phyloP scores from a whole-genome alignment of 2,888 invertebrate genomes.

The Linyphia triangularis region DNA sequence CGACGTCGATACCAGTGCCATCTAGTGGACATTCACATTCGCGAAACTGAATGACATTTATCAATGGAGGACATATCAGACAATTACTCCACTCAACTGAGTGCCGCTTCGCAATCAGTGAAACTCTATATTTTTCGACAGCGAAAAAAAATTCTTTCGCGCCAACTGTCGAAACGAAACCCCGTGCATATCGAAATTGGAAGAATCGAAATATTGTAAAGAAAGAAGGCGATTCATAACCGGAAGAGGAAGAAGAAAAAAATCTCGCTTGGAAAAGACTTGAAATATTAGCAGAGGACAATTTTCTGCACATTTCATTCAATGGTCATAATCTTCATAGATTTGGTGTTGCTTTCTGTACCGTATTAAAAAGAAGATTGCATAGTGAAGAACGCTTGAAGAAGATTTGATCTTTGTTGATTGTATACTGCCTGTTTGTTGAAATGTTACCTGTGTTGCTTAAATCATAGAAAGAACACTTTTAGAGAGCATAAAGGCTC shows the following conservation, averaged over 20 bases:
- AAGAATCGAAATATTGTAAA: conserved; percentile 4
- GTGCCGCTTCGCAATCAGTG: background rate
- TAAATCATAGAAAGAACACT: conserved; percentile 68
- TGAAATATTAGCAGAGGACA: conserved; percentile 3
- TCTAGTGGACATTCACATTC: conserved; percentile 45
- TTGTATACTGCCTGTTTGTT: conserved; percentile 55
- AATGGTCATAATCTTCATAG: background rate
- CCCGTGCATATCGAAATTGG: conserved; percentile 67
- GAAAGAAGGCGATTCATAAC: background rate
- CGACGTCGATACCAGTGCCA: conserved; percentile 64
- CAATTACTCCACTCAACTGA: background rate
- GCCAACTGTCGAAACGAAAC: conserved; percentile 4
- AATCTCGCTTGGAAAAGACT: background rate
- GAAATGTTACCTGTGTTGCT: conserved; percentile 66
- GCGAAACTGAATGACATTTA: conserved; percentile 1
- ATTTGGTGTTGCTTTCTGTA: conserved; percentile 8
- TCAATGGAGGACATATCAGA: conserved; percentile 50
- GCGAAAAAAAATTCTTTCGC: too few species aligned
- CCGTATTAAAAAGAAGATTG: background rate
- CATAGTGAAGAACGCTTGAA: background rate
- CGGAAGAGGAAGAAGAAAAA: background rate
- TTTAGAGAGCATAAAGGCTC: conserved; percentile 65
- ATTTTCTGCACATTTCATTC: background rate
- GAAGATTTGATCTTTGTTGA: background rate
- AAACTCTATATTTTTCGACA: background rate